These are phyloP conservation scores for Telenomus remus DNA, from an alignment of 1,140 invertebrate genomes.

Conservation along the genomic window DNA sequence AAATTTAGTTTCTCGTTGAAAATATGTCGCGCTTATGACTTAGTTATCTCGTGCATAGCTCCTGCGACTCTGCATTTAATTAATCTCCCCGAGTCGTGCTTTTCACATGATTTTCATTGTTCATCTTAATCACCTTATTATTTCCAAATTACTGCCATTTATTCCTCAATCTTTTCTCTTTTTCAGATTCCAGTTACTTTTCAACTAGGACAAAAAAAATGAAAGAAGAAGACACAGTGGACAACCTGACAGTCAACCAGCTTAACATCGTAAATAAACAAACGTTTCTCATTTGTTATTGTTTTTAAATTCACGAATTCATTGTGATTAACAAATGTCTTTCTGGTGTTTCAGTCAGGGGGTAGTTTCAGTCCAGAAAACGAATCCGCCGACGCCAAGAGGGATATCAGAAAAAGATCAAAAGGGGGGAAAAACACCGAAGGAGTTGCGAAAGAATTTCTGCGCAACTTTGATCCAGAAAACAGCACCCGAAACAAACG, in stretches of 20 bases:
- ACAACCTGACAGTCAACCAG: too few species aligned
- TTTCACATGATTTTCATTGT: constrained; percentile 37
- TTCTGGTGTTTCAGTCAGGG: too few species aligned
- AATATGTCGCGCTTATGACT: constrained; percentile 64
- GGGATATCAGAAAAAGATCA: not conserved
- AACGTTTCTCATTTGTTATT: too few species aligned
- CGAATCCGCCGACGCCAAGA: too few species aligned
- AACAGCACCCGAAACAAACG: constrained; percentile 71
- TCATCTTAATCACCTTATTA: constrained; percentile 24
- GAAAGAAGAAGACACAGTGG: too few species aligned
- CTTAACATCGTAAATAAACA: too few species aligned
- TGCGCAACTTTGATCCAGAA: constrained; percentile 72
- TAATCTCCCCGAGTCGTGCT: constrained; percentile 23
- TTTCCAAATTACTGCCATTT: not conserved
- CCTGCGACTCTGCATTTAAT: constrained; percentile 24
- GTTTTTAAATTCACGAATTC: too few species aligned
- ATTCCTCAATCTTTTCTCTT: not conserved
- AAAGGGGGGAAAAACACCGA: not conserved
- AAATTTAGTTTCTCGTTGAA: constrained; percentile 72
- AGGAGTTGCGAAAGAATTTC: constrained; percentile 66
- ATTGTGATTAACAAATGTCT: too few species aligned
- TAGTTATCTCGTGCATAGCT: constrained; percentile 36
- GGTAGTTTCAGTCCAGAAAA: too few species aligned
- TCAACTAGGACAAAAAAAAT: too few species aligned
- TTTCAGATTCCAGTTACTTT: not conserved